phyloP scores from a whole-genome alignment of 2,797 vertebrate species.

The Typhlichthys eigenmanni region DNA sequence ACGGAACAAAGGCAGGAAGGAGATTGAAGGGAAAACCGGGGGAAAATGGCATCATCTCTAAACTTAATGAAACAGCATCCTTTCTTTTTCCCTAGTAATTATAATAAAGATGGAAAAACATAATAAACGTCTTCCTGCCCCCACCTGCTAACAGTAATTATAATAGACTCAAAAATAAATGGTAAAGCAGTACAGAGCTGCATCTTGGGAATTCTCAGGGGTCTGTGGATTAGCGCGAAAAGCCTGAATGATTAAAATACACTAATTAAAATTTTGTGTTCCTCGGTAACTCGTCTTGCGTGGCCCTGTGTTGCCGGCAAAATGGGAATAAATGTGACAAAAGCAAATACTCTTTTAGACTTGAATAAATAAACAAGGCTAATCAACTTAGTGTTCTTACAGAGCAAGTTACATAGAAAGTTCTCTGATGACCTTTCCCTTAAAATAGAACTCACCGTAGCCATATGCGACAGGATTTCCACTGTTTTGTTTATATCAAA shows the following conservation, averaged over 20 bases:
- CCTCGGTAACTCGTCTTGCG: conserved; percentile 99
- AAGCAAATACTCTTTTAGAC: conserved; percentile 99
- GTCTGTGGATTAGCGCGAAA: conserved; percentile 99
- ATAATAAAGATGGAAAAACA: conserved; percentile 99
- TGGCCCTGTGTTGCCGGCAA: conserved; percentile 97
- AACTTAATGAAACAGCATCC: conserved; percentile 99
- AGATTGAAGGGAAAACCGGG: conserved; percentile 77
- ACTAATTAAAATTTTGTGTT: conserved; percentile 99
- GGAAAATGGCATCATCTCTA: conserved; percentile 85
- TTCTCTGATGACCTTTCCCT: conserved; percentile 67
- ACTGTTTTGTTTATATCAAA: conserved; percentile 48
- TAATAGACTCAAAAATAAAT: conserved; percentile 99
- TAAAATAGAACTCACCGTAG: conserved; percentile 47
- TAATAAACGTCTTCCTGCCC: conserved; percentile 99
- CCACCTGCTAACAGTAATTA: conserved; percentile 99
- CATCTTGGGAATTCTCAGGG: conserved; percentile 99
- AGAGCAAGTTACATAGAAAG: conserved; percentile 67
- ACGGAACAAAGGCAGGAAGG: conserved; percentile 78
- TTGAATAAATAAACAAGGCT: conserved; percentile 95
- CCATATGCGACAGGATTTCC: conserved; percentile 36
- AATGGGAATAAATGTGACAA: conserved; percentile 99
- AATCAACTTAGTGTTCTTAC: conserved; percentile 78
- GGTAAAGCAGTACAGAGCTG: conserved; percentile 99
- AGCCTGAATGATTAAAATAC: conserved; percentile 99
- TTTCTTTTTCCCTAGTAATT: conserved; percentile 99